Conservation (phyloP, 2,797 vertebrate genomes). For the Todus mexicanus region DNA sequence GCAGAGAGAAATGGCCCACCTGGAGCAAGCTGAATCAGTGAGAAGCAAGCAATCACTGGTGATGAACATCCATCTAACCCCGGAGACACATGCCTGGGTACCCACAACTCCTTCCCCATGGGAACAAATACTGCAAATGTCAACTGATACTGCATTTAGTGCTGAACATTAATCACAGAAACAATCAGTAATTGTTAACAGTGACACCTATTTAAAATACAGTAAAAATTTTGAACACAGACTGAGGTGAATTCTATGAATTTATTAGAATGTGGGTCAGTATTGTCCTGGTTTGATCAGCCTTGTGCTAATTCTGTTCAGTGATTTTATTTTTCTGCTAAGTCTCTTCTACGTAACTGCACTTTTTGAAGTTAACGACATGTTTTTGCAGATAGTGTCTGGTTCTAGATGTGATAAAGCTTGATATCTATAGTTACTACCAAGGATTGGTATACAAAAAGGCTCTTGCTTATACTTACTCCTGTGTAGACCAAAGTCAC, state of each 20-base stretch:
- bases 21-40: neutral
- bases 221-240: neutral
- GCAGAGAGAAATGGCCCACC: neutral
- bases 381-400: neutral
- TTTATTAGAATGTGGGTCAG: neutral
- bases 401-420: too few species aligned
- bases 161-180: neutral
- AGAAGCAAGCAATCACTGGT: neutral
- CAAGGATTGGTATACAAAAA: neutral
- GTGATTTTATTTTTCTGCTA: neutral
- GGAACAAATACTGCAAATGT: neutral
- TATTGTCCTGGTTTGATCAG: neutral
- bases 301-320: neutral
- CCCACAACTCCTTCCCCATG: neutral
- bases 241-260: neutral
- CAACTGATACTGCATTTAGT: neutral
- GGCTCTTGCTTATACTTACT: neutral
- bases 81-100: neutral
- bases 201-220: neutral
- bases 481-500: neutral
- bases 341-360: neutral
- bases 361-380: neutral
- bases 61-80: neutral
- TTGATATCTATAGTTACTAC: neutral
- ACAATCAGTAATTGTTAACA: neutral